phyloP scores from a whole-genome alignment of 2,888 invertebrate genomes.

The Lepetodrilus schrolli region DNA sequence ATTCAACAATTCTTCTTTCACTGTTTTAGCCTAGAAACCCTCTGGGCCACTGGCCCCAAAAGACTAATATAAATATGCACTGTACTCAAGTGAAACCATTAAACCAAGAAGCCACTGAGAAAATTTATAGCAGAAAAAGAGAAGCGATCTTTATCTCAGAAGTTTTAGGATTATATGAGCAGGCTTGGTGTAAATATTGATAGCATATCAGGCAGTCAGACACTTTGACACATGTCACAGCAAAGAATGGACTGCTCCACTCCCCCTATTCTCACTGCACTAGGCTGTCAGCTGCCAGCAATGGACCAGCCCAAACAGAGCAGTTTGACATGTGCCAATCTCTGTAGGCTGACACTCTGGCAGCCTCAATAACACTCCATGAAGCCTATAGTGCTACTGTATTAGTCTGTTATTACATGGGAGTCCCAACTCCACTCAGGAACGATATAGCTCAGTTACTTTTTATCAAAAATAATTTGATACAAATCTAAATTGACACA shows the following conservation, averaged over 20 bases:
- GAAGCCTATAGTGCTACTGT: not conserved
- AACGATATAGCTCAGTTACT: not conserved
- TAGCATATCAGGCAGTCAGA: conserved; percentile 6
- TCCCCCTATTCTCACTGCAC: conserved; percentile 4
- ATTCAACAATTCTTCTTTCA: too few species aligned
- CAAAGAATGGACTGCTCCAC: conserved; percentile 4
- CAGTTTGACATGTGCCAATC: conserved; percentile 26
- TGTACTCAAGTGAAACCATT: conserved; percentile 23
- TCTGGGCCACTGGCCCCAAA: too few species aligned
- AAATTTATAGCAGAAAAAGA: not conserved
- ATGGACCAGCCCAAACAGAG: conserved; percentile 1
- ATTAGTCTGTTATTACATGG: conserved; percentile 15
- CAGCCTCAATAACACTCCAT: conserved; percentile 25
- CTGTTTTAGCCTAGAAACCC: too few species aligned
- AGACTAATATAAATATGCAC: too few species aligned
- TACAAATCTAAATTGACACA: not conserved
- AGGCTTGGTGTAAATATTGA: conserved; percentile 18
- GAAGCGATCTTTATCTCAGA: conserved; percentile 2
- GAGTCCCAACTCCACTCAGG: conserved; percentile 1
- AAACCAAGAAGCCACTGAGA: conserved; percentile 2
- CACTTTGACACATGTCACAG: conserved; percentile 26
- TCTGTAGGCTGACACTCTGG: conserved; percentile 14
- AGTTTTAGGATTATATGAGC: not conserved
- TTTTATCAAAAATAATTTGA: conserved; percentile 12
- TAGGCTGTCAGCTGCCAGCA: conserved; percentile 18